Conservation (phyloP, 2,113 vertebrate genomes). For the Eudyptes chrysolophus region DNA sequence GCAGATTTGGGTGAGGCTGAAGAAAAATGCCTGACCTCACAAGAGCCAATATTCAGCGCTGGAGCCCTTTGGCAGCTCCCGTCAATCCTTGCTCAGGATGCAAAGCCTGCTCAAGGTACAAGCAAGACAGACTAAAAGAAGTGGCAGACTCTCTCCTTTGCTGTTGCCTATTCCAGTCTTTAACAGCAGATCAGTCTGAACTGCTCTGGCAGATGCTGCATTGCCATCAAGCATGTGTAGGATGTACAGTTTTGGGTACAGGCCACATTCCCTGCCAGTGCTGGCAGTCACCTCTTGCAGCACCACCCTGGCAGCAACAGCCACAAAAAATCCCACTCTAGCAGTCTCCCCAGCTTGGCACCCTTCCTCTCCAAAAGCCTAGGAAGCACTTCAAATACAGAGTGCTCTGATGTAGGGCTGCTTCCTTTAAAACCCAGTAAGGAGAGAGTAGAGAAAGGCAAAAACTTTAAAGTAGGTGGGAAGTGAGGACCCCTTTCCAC, state of each 20-base stretch:
- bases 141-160: not conserved
- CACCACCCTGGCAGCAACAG: not conserved
- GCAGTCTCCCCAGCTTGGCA: not conserved
- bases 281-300: not conserved
- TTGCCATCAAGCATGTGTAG: not conserved
- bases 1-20: not conserved
- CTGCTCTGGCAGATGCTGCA: not conserved
- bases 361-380: not conserved
- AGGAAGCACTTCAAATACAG: not conserved
- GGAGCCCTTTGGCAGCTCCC: not conserved
- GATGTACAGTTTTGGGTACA: not conserved
- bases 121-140: not conserved
- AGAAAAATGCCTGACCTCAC: not conserved
- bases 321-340: not conserved
- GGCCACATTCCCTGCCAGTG: not conserved
- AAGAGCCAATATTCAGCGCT: not conserved
- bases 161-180: not conserved
- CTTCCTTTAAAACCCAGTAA: not conserved
- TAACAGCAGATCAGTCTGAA: not conserved
- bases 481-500: not conserved
- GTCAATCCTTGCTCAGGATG: not conserved
- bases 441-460: not conserved
- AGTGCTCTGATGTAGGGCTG: not conserved
- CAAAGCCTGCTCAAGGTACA: not conserved
- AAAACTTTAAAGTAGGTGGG: not conserved